These are phyloP conservation scores for Temnothorax longispinosus DNA, from an alignment of 1,140 invertebrate genomes.

Conservation along the genomic window DNA sequence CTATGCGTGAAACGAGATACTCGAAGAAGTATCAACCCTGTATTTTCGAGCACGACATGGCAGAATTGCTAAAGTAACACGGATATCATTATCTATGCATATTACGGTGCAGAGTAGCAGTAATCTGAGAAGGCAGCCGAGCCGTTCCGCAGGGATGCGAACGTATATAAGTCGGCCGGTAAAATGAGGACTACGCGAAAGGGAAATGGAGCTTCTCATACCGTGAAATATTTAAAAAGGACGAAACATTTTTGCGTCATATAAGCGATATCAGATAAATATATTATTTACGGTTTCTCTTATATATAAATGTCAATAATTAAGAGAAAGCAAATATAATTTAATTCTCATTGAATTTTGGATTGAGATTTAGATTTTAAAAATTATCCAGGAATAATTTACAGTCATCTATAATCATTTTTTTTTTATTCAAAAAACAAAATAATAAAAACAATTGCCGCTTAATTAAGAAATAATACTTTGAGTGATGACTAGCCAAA, in stretches of 20 bases:
- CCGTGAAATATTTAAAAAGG: conserved; percentile 16
- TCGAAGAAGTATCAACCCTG: conserved; percentile 46
- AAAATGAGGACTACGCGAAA: conserved; percentile 9
- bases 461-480: neutral
- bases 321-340: neutral
- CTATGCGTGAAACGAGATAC: conserved; percentile 21
- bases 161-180: conserved; percentile 8
- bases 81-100: conserved; percentile 56
- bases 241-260: neutral
- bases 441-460: neutral
- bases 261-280: neutral
- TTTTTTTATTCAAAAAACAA: neutral
- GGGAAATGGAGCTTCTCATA: neutral
- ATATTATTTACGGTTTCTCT: neutral
- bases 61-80: conserved; percentile 49
- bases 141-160: neutral
- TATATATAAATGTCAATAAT: neutral
- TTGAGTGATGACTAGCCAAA: too few species aligned
- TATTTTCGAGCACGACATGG: conserved; percentile 16
- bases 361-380: neutral
- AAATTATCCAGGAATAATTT: neutral
- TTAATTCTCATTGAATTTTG: neutral
- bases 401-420: neutral
- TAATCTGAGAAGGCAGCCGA: conserved; percentile 30
- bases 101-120: conserved; percentile 37